Percentiles rank a stretch among this genome's conserved stretches.
phyloP scores from a whole-genome alignment of 2,797 vertebrate species.

The Pogoniulus pusillus region DNA sequence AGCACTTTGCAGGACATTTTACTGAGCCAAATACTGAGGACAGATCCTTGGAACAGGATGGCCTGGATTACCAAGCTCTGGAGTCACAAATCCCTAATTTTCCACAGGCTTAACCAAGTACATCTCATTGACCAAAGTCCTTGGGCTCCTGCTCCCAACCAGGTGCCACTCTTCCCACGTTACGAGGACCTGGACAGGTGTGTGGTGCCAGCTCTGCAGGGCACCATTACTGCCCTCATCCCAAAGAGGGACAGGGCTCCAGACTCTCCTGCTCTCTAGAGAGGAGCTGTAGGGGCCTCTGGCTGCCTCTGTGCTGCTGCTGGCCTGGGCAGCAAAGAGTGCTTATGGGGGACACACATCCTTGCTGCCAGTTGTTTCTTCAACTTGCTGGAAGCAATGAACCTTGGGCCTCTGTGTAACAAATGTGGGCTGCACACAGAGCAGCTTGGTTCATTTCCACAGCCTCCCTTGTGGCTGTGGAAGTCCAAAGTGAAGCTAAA shows the following conservation, averaged over 20 bases:
- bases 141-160: not conserved
- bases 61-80: not conserved
- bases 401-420: not conserved
- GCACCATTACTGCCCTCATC: not conserved
- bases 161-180: fast-evolving
- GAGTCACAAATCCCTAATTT: not conserved
- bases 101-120: not conserved
- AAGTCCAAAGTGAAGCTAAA: not conserved
- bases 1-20: not conserved
- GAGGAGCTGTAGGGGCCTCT: not conserved
- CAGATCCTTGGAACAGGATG: not conserved
- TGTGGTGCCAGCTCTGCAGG: not conserved
- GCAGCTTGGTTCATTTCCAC: too few relatives aligned
- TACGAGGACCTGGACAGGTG: not conserved
- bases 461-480: too few relatives aligned
- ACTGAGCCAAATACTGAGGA: not conserved
- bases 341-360: not conserved
- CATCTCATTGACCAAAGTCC: not conserved
- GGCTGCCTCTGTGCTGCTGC: not conserved
- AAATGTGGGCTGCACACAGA: too few relatives aligned
- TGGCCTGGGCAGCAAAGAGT: not conserved
- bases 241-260: not conserved
- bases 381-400: not conserved
- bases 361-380: not conserved
- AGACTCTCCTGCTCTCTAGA: not conserved